A percentile compares a stretch with the other conserved stretches of the same genome.
Conservation (phyloP, 2,888 invertebrate species). For the Catocala sponsa region DNA sequence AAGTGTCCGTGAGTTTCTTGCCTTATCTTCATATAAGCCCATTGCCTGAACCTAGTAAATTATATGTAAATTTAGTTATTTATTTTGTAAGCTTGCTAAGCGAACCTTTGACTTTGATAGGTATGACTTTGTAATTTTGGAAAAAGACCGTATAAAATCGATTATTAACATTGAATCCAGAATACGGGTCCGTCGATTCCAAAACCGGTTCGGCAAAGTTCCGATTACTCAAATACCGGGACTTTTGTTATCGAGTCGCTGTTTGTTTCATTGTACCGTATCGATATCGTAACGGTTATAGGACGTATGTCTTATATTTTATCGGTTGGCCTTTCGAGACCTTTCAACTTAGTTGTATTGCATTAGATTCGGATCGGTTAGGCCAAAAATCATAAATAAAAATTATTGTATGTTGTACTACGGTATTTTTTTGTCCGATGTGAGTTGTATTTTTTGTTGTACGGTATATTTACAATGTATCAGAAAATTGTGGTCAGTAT, state of each 20-base stretch:
- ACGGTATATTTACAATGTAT: neutral
- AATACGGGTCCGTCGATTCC: constrained; percentile 29
- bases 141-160: constrained; percentile 7
- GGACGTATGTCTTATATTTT: constrained; percentile 45
- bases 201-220: constrained; percentile 51
- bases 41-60: no score
- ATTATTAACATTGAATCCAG: constrained; percentile 23
- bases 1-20: no score
- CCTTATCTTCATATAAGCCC: no score
- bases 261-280: constrained; percentile 52
- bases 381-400: constrained; percentile 22
- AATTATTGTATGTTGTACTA: neutral
- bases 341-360: constrained; percentile 27
- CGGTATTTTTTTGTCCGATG: neutral
- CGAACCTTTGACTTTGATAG: no score
- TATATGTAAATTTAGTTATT: no score
- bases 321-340: constrained; percentile 29
- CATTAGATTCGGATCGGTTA: constrained; percentile 23
- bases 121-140: neutral
- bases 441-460: neutral
- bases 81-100: no score
- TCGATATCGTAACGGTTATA: constrained; percentile 47
- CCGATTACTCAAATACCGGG: constrained; percentile 53
- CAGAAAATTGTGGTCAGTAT: no score
- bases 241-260: constrained; percentile 56